phyloP scores from a whole-genome alignment of 2,797 vertebrate species.

The Acanthurus tractus region DNA sequence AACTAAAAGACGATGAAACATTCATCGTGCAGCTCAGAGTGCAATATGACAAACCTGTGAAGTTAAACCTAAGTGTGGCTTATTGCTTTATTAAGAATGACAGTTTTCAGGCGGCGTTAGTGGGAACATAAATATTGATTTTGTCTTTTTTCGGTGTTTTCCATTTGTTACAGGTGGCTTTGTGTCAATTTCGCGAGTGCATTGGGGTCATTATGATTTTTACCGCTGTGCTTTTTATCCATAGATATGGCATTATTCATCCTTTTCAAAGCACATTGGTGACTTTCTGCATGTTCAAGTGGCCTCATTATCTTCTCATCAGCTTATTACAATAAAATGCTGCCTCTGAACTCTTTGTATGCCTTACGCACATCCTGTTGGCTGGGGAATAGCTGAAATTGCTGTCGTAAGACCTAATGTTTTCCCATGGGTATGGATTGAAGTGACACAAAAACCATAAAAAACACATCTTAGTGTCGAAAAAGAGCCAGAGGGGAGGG shows the following conservation, averaged over 20 bases:
- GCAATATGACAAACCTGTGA: conserved; percentile 22
- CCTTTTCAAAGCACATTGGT: conserved; percentile 23
- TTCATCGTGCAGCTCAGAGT: conserved; percentile 35
- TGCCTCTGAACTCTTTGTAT: background rate
- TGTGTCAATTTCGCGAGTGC: conserved; percentile 27
- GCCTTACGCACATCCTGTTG: conserved; percentile 15
- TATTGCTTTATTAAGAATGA: conserved; percentile 39
- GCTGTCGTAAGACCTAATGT: conserved; percentile 8
- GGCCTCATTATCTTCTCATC: conserved; percentile 42
- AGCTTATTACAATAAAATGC: background rate
- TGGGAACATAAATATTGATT: conserved; percentile 65
- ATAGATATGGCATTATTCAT: conserved; percentile 20
- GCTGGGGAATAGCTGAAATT: conserved; percentile 12
- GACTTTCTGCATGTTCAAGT: conserved; percentile 30
- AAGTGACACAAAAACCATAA: conserved; percentile 13
- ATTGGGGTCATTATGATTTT: conserved; percentile 27
- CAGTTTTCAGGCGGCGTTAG: conserved; percentile 31
- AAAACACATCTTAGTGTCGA: conserved; percentile 22
- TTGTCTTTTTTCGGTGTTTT: conserved; percentile 23
- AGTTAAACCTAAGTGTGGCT: conserved; percentile 42
- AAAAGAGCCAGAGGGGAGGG: conserved; percentile 37
- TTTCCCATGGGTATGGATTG: background rate
- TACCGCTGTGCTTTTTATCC: conserved; percentile 18
- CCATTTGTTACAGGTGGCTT: conserved; percentile 29
- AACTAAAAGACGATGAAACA: background rate